Conservation (phyloP, 2,797 vertebrate species). For the Platalea minor region DNA sequence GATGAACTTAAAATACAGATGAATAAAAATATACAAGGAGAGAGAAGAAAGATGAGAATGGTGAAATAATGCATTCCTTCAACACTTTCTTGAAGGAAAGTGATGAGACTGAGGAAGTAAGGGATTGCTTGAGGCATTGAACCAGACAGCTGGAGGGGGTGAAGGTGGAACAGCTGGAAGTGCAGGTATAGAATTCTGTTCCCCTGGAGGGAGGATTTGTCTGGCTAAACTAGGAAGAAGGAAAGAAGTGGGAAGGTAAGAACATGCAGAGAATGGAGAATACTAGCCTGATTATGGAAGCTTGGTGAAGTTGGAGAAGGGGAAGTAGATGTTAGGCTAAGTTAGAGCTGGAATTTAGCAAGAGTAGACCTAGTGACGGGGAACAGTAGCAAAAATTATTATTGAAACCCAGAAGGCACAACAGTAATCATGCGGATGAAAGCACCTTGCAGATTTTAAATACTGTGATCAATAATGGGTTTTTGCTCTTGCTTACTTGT, state of each 20-base stretch:
- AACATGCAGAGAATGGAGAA: not conserved
- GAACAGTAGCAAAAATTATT: not conserved
- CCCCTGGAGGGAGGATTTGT: not conserved
- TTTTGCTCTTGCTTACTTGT: not conserved
- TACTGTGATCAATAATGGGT: accelerated
- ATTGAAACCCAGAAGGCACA: not conserved
- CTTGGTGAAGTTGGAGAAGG: not conserved
- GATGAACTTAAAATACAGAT: not conserved
- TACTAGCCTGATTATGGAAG: not conserved
- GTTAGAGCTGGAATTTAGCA: not conserved
- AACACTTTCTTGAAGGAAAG: not conserved
- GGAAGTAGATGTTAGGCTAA: not conserved
- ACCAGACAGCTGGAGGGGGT: not conserved
- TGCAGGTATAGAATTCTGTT: not conserved
- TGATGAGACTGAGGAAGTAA: not conserved
- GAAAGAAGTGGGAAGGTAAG: not conserved
- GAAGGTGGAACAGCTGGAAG: not conserved
- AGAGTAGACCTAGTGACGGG: not conserved
- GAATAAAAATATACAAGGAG: not conserved
- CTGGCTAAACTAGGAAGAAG: not conserved
- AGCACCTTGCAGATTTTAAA: not conserved
- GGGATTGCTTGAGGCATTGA: not conserved
- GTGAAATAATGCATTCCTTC: not conserved
- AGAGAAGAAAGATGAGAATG: not conserved
- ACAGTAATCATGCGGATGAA: not conserved